Evolutionary conservation across 2,113 vertebrate genomes (phyloP), one percentile per base, ranked within the genome.

Genomic region (Brachypteracias leptosomus): DNA sequence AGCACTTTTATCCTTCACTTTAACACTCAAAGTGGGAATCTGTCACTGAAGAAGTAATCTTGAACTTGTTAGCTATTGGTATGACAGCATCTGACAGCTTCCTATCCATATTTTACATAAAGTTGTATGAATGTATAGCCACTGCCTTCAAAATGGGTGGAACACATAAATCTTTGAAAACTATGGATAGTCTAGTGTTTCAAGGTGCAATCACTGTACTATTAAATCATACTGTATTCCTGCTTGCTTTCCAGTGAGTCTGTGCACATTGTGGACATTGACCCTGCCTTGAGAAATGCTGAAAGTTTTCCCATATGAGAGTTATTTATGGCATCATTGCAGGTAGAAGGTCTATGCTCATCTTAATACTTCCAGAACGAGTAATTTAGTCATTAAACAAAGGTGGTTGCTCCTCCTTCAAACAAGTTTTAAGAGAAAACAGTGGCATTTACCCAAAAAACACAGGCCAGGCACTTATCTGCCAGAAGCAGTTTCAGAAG

Each of bases 401-500:
- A 81, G 42, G 47, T 52, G 61, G 24, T 81, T 89, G 24, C 44
- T 86, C 42, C 33, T 92, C 65, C 86, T 77, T 71, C 68, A 80
- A 65, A 57, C 3, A 62, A 31, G 5, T 55, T 86, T 81, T 42
- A 55, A 59, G 55, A 87, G 83, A 84, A 93, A 77, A 74, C 62
- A 33, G 20, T 7, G 2, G 5, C 7, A 7, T 85, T 88, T 85
- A 68, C 57, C 18, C 49, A 57, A 81, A 92, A 80, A 65, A 49
- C 42, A 54, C 10, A 88, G 40, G 29, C 75, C 55, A 86, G 46
- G 46, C 29, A 80, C 44, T 85, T 83, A 40, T 54, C 49, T 59
- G 59, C 83, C 92, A 95, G 36, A 57, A 80, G 63, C 11, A 49
- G 78, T 76, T 91, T 91, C 82, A 93, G 76, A 76, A 96, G 67